Evolutionary conservation across 2,888 invertebrate species (phyloP).

Genomic region (Drosophila incognita): DNA sequence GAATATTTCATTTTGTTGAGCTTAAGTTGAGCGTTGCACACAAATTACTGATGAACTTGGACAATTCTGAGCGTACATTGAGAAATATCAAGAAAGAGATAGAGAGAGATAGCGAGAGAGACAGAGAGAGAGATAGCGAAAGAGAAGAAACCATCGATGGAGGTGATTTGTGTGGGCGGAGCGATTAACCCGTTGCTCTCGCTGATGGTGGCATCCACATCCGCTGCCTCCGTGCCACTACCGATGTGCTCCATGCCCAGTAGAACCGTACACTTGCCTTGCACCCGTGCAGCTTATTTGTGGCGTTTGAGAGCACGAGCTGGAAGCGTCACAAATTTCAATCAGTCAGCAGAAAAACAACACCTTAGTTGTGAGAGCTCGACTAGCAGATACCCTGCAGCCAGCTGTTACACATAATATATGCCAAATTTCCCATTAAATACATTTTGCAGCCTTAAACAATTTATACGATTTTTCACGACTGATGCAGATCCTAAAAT

Average conservation of each 20-base stretch:
- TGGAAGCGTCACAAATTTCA: slow-evolving; percentile 32
- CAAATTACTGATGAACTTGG: too few relatives aligned
- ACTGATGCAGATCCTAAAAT: not conserved
- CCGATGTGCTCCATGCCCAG: slow-evolving; percentile 40
- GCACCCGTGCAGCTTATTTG: slow-evolving; percentile 14
- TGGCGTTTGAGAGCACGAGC: slow-evolving; percentile 41
- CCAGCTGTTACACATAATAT: not conserved
- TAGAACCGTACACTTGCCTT: not conserved
- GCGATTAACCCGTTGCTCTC: slow-evolving; percentile 34
- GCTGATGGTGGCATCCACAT: slow-evolving; percentile 35
- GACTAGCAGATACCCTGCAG: not conserved
- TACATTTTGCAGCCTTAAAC: not conserved
- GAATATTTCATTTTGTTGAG: too few relatives aligned
- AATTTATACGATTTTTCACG: not conserved
- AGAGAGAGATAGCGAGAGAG: too few relatives aligned
- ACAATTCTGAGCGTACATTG: not conserved
- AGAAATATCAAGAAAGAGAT: not conserved
- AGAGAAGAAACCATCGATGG: slow-evolving; percentile 94
- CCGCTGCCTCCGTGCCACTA: slow-evolving; percentile 27
- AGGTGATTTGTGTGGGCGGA: slow-evolving; percentile 86
- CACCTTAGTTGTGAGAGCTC: not conserved
- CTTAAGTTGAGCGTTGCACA: too few relatives aligned
- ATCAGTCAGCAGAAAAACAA: slow-evolving; percentile 54
- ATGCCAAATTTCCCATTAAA: not conserved
- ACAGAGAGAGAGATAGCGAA: not conserved